Conservation (phyloP, 2,797 vertebrate genomes). For the Lacerta bilineata region DNA sequence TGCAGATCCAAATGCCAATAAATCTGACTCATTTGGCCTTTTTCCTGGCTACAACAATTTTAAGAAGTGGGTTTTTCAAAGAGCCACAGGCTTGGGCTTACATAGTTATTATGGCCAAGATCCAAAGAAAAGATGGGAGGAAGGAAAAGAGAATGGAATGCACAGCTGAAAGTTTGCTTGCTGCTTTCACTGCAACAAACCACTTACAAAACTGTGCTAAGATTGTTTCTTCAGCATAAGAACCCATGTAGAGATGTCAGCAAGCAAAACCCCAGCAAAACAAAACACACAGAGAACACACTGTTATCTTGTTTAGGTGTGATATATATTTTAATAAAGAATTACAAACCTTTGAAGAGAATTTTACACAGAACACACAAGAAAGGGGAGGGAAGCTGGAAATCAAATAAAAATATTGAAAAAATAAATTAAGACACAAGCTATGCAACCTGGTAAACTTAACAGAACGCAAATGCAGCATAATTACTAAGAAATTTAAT, state of each 20-base stretch:
- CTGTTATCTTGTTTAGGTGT: neutral
- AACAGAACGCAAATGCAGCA: neutral
- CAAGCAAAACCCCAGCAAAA: neutral
- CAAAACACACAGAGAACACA: neutral
- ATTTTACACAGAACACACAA: no score
- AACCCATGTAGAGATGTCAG: neutral
- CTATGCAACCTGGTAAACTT: neutral
- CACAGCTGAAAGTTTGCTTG: neutral
- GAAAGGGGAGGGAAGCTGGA: neutral
- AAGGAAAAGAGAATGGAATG: neutral
- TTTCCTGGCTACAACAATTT: neutral
- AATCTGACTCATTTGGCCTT: neutral
- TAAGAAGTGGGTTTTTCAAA: neutral
- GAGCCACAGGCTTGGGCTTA: neutral
- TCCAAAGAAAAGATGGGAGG: neutral
- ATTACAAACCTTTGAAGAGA: neutral
- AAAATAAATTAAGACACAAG: neutral
- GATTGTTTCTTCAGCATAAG: neutral
- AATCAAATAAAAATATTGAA: neutral
- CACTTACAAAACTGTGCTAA: neutral
- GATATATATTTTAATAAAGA: neutral
- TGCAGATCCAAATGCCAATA: neutral
- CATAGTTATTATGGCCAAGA: neutral
- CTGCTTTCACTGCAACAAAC: neutral
- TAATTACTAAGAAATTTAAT: neutral